A percentile compares a stretch with the other conserved stretches of the same genome.
Evolutionary conservation across 2,888 invertebrate genomes (phyloP).

Genomic region (Bombylius major): DNA sequence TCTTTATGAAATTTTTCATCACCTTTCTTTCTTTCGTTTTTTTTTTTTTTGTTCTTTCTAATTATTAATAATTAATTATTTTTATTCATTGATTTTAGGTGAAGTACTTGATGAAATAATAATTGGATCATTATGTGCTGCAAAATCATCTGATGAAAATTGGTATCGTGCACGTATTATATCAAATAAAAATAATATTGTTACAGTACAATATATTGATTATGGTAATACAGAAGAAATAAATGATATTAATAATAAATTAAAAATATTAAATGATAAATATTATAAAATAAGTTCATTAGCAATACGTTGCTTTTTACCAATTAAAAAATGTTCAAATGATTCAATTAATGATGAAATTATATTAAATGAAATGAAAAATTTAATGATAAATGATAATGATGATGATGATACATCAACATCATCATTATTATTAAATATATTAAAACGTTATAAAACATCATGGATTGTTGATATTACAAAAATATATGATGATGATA

Average conservation of each 20-base stretch:
- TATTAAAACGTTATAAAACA: slow-evolving; percentile 11
- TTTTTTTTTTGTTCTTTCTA: not conserved
- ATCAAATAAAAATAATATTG: slow-evolving; percentile 31
- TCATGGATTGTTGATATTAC: slow-evolving; percentile 11
- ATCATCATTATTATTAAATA: slow-evolving; percentile 7
- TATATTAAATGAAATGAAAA: slow-evolving; percentile 1
- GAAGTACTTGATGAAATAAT: slow-evolving; percentile 36
- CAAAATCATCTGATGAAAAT: slow-evolving; percentile 47
- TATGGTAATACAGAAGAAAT: slow-evolving; percentile 57
- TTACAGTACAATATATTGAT: slow-evolving; percentile 47
- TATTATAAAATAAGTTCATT: slow-evolving; percentile 31
- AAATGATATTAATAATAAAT: slow-evolving; percentile 22
- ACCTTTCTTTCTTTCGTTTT: not conserved
- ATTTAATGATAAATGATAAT: not conserved
- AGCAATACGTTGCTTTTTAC: slow-evolving; percentile 30
- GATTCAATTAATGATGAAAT: slow-evolving; percentile 9
- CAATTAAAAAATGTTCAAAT: slow-evolving; percentile 15
- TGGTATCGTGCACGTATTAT: slow-evolving; percentile 57
- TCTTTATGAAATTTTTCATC: not conserved
- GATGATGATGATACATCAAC: slow-evolving; percentile 12
- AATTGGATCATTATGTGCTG: slow-evolving; percentile 46
- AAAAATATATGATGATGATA: slow-evolving; percentile 2
- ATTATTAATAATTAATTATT: not conserved
- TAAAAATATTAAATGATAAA: slow-evolving; percentile 25
- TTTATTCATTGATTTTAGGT: slow-evolving; percentile 18